phyloP scores from a whole-genome alignment of 2,888 invertebrate genomes.

The Agonopterix arenella region DNA sequence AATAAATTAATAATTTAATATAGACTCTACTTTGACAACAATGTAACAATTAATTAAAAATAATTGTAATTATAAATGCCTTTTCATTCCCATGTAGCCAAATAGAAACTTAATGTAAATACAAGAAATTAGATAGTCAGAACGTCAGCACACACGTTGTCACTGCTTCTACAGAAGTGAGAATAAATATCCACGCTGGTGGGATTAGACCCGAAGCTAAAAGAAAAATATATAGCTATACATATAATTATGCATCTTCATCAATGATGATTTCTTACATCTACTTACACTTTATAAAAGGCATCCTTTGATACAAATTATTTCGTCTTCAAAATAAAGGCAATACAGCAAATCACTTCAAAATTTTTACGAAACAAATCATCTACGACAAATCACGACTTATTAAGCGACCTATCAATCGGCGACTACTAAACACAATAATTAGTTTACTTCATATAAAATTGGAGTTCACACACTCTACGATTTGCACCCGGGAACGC shows the following conservation, averaged over 20 bases:
- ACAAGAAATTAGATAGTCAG: conserved; percentile 16
- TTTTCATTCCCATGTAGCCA: conserved; percentile 45
- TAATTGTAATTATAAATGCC: conserved; percentile 66
- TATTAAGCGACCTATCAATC: conserved; percentile 46
- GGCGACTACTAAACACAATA: conserved; percentile 48
- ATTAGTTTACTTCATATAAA: conserved; percentile 32
- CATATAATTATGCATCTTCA: conserved; percentile 52
- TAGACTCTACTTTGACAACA: conserved; percentile 68
- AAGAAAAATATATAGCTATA: conserved; percentile 49
- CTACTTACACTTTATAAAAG: conserved; percentile 72
- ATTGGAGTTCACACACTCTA: conserved; percentile 48
- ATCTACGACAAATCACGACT: conserved; percentile 58
- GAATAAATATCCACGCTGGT: conserved; percentile 42
- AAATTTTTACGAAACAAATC: conserved; percentile 37
- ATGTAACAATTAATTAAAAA: conserved; percentile 61
- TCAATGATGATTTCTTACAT: conserved; percentile 50
- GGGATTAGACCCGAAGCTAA: conserved; percentile 40
- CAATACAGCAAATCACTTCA: conserved; percentile 57
- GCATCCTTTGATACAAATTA: conserved; percentile 64
- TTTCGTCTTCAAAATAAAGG: conserved; percentile 42
- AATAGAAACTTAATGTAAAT: conserved; percentile 45
- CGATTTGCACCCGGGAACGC: conserved; percentile 48
- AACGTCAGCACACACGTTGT: conserved; percentile 35
- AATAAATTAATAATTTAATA: conserved; percentile 68
- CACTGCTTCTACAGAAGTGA: conserved; percentile 38